Conservation (phyloP, 2,113 vertebrate species). For the Elachura formosa region DNA sequence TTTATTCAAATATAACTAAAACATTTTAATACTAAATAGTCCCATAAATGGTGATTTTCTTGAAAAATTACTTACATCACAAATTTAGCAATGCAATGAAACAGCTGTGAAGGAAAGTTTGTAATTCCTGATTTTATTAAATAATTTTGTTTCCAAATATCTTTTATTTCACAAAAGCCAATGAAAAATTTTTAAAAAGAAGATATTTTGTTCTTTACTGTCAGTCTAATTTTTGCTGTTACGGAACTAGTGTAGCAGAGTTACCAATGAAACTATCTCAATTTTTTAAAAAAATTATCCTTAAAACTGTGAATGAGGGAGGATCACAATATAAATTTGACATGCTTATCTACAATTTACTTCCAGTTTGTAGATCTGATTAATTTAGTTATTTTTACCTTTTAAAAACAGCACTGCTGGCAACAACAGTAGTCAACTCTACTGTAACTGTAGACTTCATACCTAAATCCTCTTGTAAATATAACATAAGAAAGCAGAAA, state of each 20-base stretch:
- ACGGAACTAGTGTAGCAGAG: neutral
- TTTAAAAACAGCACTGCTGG: neutral
- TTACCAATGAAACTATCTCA: neutral
- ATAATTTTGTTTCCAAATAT: neutral
- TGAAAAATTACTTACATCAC: neutral
- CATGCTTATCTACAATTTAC: neutral
- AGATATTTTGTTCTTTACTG: neutral
- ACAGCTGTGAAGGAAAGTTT: neutral
- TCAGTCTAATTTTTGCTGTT: neutral
- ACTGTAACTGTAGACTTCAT: neutral
- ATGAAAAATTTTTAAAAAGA: neutral
- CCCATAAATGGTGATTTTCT: neutral
- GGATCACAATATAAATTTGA: neutral
- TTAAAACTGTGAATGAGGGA: neutral
- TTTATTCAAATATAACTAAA: neutral
- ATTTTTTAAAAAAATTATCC: neutral
- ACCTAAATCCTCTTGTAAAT: neutral
- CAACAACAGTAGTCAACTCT: neutral
- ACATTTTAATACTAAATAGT: neutral
- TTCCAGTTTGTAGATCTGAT: neutral
- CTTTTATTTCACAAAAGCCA: neutral
- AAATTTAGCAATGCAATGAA: neutral
- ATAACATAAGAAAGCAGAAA: neutral
- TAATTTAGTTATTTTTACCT: neutral
- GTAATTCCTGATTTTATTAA: neutral